Percentiles rank a stretch among this genome's conserved stretches.
Conservation (phyloP, 2,113 vertebrate species). For the Cryptotis parvus region DNA sequence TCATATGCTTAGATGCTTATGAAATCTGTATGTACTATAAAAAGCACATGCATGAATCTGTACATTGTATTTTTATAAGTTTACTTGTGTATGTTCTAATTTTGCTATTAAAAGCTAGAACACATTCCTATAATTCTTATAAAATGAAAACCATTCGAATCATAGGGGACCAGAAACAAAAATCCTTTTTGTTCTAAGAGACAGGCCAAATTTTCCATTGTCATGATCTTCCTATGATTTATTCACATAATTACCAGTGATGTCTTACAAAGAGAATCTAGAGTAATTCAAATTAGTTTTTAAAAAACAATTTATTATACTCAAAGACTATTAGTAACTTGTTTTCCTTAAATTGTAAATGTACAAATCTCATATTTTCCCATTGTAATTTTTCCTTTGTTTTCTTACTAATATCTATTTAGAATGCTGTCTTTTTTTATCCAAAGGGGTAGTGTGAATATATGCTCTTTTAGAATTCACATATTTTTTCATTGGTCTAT, state of each 20-base stretch:
- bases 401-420: not conserved
- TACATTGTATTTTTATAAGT: not conserved
- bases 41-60: not conserved
- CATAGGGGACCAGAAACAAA: not conserved
- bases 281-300: constrained; percentile 81
- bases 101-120: constrained; percentile 4
- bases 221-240: constrained; percentile 66
- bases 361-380: not conserved
- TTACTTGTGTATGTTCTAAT: not conserved
- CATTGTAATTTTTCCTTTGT: not conserved
- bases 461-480: not conserved
- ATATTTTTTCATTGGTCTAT: not conserved
- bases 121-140: not conserved
- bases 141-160: constrained; percentile 43
- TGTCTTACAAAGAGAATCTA: constrained; percentile 79
- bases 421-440: not conserved
- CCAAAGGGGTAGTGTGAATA: not conserved
- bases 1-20: no score
- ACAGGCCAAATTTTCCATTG: constrained; percentile 59
- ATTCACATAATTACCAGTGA: constrained; percentile 76
- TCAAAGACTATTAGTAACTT: constrained; percentile 60
- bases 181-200: not conserved
- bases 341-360: not conserved
- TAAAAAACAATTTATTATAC: constrained; percentile 54
- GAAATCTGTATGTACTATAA: not conserved